These are phyloP conservation scores for Stenoptilia bipunctidactyla DNA, from an alignment of 2,888 invertebrate genomes.

Conservation along the genomic window DNA sequence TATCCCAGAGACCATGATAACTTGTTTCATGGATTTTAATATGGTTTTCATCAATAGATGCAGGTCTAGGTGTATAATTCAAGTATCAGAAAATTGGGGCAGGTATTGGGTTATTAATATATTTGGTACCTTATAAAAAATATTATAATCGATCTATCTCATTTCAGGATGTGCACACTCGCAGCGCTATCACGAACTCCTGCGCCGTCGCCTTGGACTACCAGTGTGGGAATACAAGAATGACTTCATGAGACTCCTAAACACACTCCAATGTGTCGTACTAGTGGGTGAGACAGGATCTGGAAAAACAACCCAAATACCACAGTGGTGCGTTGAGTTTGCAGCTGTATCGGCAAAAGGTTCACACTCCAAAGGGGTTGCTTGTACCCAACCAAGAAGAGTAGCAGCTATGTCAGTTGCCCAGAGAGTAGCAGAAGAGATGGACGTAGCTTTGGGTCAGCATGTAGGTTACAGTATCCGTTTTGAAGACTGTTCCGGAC, in stretches of 20 bases:
- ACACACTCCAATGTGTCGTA: constrained; percentile 93
- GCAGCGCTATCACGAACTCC: constrained; percentile 88
- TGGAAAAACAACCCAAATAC: constrained; percentile 99
- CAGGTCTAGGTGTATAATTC: no score
- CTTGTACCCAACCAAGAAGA: constrained; percentile 96
- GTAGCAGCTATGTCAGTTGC: constrained; percentile 99
- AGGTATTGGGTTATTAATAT: no score
- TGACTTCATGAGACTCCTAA: constrained; percentile 95
- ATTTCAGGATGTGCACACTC: constrained; percentile 82
- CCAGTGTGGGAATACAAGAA: constrained; percentile 98
- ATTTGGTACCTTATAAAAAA: no score
- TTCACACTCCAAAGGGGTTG: constrained; percentile 73
- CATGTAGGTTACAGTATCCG: constrained; percentile 82
- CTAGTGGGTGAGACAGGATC: constrained; percentile 99
- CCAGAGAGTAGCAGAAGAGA: constrained; percentile 98
- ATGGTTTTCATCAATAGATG: no score
- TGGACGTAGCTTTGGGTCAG: constrained; percentile 92
- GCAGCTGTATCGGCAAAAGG: constrained; percentile 44
- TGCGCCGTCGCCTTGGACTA: constrained; percentile 88
- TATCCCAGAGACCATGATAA: no score
- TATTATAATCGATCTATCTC: no score
- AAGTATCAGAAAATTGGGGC: no score
- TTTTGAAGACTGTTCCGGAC: constrained; percentile 98
- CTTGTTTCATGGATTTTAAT: no score
- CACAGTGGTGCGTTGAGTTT: constrained; percentile 74